Evolutionary conservation across 2,797 vertebrate species (phyloP).

Genomic region (Melopsittacus undulatus): DNA sequence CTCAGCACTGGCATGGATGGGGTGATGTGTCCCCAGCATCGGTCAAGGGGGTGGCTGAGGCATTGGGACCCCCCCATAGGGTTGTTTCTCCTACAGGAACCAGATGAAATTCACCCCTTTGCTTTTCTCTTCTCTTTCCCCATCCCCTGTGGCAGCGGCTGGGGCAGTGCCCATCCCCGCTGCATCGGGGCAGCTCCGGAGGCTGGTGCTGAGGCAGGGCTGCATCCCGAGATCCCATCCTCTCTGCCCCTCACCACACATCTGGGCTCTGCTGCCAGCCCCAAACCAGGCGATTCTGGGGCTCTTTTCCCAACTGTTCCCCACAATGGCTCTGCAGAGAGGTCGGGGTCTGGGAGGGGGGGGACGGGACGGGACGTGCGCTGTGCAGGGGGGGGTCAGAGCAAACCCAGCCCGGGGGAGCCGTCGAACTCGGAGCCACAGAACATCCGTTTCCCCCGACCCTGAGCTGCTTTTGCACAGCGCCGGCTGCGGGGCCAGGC

Average conservation of each 20-base stretch:
- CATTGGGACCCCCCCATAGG: not conserved
- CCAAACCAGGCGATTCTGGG: fast-evolving
- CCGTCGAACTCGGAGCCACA: not conserved
- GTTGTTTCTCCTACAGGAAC: not conserved
- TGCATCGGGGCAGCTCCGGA: fast-evolving
- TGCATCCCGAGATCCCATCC: fast-evolving
- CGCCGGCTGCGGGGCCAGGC: not conserved
- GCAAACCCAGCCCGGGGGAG: not conserved
- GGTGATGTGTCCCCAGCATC: not conserved
- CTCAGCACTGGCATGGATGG: fast-evolving
- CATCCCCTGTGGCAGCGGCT: fast-evolving
- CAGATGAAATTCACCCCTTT: fast-evolving
- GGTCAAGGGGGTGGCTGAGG: not conserved
- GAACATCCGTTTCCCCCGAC: conserved; percentile 14
- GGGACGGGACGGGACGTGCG: no score
- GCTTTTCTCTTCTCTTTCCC: not conserved
- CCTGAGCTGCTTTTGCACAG: not conserved
- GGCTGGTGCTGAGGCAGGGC: not conserved
- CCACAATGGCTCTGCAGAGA: fast-evolving
- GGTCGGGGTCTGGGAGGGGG: not conserved
- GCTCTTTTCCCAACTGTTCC: not conserved
- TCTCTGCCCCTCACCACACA: fast-evolving
- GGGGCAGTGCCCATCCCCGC: not conserved
- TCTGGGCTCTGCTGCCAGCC: fast-evolving
- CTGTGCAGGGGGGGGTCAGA: not conserved